Percentiles rank a stretch among this genome's conserved stretches.
Evolutionary conservation across 2,113 vertebrate genomes (phyloP).

Genomic region (Sphyrna mokarran): DNA sequence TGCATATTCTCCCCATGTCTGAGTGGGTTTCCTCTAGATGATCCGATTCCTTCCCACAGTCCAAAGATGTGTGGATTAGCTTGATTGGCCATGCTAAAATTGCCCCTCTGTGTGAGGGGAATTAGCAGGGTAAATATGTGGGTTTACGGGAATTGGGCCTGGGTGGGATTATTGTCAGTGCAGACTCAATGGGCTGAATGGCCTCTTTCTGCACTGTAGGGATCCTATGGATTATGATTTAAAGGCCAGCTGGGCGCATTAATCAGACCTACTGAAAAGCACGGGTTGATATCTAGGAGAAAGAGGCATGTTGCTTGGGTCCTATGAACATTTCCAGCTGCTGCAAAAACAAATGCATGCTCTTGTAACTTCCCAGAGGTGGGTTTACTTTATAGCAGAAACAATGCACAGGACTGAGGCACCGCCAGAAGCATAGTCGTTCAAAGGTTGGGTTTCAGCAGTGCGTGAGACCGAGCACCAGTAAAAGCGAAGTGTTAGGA

Average conservation of each 20-base stretch:
- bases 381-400: background rate
- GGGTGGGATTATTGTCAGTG: too few species aligned
- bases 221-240: too few species aligned
- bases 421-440: background rate
- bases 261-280: background rate
- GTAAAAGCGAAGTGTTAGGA: background rate
- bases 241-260: background rate
- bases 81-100: too few species aligned
- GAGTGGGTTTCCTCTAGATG: too few species aligned
- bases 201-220: too few species aligned
- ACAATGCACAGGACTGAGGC: background rate
- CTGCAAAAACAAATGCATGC: background rate
- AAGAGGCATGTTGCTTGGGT: background rate
- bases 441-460: constrained; percentile 1
- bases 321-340: background rate
- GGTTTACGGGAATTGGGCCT: too few species aligned
- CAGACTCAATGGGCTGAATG: too few species aligned
- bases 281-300: background rate
- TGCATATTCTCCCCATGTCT: too few species aligned
- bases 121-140: too few species aligned
- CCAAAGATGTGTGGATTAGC: too few species aligned
- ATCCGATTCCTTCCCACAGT: too few species aligned
- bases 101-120: too few species aligned
- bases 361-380: background rate
- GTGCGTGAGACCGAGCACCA: background rate